Percentiles rank a stretch among this genome's conserved stretches.
Evolutionary conservation across 2,797 vertebrate genomes (phyloP).

Genomic region (Kryptolebias ocellatus): DNA sequence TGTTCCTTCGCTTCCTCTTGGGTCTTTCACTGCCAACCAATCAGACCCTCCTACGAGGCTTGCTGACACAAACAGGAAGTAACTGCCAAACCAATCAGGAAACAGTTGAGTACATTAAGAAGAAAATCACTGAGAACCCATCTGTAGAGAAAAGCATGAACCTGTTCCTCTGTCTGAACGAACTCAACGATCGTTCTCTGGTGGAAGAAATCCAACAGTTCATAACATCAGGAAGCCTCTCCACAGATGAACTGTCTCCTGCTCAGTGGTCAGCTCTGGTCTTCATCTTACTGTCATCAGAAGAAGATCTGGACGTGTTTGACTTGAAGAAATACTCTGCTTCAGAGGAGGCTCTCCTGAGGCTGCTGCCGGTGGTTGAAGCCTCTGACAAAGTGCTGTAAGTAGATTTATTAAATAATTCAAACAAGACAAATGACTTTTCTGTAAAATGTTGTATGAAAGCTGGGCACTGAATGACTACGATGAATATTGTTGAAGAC

Average conservation of each 20-base stretch:
- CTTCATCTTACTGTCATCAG: conserved; percentile 19
- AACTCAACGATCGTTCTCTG: neutral
- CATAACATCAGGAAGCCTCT: no score
- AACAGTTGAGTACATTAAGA: neutral
- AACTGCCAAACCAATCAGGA: neutral
- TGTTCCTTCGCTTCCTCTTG: neutral
- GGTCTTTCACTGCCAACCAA: no score
- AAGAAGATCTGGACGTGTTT: conserved; percentile 1
- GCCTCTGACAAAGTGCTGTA: conserved; percentile 15
- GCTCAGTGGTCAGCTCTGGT: conserved; percentile 27
- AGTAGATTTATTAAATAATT: neutral
- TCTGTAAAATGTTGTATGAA: no score
- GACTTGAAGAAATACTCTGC: no score
- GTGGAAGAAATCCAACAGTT: no score
- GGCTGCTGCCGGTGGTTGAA: neutral
- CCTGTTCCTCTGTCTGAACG: neutral
- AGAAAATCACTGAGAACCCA: neutral
- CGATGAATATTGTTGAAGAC: no score
- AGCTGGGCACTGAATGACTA: no score
- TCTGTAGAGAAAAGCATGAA: neutral
- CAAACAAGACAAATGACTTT: no score
- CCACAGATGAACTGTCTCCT: no score
- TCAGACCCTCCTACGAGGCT: no score
- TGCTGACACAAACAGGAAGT: neutral
- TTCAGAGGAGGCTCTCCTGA: no score